Percentiles rank a stretch among this genome's conserved stretches.
Conservation (phyloP, 53 echinoderm and acorn worm genomes). For the Arbacia lixula region DNA sequence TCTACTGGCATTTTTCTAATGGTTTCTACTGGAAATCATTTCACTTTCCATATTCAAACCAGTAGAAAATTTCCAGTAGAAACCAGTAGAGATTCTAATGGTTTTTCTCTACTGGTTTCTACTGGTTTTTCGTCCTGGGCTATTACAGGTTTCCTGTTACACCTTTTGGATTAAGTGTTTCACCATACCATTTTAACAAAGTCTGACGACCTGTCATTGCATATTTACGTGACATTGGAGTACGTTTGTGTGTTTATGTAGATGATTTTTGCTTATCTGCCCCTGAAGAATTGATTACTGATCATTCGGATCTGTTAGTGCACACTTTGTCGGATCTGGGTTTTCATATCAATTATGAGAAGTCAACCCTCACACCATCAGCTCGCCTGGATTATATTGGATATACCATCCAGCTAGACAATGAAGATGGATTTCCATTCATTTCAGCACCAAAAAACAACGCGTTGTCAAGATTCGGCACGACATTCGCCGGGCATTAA, state of each 20-base stretch:
- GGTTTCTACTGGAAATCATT: too few species aligned
- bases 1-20: too few species aligned
- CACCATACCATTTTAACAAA: constrained; percentile 37
- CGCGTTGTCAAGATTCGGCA: neutral
- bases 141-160: neutral
- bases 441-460: neutral
- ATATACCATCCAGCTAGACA: neutral
- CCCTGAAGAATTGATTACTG: neutral
- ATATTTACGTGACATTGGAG: neutral
- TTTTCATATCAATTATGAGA: constrained; percentile 4
- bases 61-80: too few species aligned
- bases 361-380: neutral
- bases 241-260: constrained; percentile 39
- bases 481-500: neutral
- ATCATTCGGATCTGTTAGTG: neutral
- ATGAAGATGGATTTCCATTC: neutral
- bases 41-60: too few species aligned
- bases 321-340: neutral
- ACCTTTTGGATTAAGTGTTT: constrained; percentile 9
- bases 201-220: neutral
- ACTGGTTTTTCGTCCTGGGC: too few species aligned
- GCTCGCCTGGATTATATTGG: neutral
- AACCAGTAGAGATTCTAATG: too few species aligned
- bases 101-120: too few species aligned
- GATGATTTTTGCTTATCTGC: constrained; percentile 59